Evolutionary conservation across 2,113 vertebrate species (phyloP).

Genomic region (Oncorhynchus kisutch): DNA sequence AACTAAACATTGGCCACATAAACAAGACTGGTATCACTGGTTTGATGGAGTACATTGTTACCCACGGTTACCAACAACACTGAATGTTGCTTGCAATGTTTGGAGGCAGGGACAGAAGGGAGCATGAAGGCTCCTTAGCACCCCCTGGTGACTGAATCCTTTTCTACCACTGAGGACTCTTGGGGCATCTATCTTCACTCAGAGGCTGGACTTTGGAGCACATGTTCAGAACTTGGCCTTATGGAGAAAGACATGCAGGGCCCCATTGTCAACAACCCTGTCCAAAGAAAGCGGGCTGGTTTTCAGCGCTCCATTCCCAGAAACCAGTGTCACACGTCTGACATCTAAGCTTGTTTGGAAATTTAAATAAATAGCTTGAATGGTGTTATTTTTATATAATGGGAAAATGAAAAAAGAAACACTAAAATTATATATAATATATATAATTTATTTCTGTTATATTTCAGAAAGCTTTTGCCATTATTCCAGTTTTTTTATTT

Average conservation of each 20-base stretch:
- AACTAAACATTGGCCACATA: constrained; percentile 23
- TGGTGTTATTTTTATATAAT: constrained; percentile 72
- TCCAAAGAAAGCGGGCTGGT: constrained; percentile 48
- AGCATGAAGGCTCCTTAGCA: constrained; percentile 12
- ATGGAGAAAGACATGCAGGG: constrained; percentile 19
- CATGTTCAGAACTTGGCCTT: constrained; percentile 13
- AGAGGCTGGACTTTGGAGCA: constrained; percentile 22
- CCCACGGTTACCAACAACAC: constrained; percentile 31
- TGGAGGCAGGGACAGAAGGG: constrained; percentile 23
- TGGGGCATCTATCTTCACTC: constrained; percentile 4
- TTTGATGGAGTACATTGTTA: constrained; percentile 42
- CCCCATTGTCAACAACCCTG: constrained; percentile 49
- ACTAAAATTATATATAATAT: constrained; percentile 64
- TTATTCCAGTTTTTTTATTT: not conserved
- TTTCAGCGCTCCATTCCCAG: constrained; percentile 37
- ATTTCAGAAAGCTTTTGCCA: constrained; percentile 21
- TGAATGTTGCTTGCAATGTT: constrained; percentile 34
- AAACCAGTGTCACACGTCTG: constrained; percentile 27
- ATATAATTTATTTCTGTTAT: constrained; percentile 70
- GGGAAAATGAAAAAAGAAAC: constrained; percentile 45
- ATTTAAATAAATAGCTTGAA: constrained; percentile 47
- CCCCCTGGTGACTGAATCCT: not conserved
- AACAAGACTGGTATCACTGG: constrained; percentile 21
- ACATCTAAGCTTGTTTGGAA: constrained; percentile 48
- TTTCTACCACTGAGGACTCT: not conserved